A percentile compares a stretch with the other conserved stretches of the same genome.
Evolutionary conservation across 2,113 vertebrate species (phyloP).

Genomic region (Lucifuga dentata): DNA sequence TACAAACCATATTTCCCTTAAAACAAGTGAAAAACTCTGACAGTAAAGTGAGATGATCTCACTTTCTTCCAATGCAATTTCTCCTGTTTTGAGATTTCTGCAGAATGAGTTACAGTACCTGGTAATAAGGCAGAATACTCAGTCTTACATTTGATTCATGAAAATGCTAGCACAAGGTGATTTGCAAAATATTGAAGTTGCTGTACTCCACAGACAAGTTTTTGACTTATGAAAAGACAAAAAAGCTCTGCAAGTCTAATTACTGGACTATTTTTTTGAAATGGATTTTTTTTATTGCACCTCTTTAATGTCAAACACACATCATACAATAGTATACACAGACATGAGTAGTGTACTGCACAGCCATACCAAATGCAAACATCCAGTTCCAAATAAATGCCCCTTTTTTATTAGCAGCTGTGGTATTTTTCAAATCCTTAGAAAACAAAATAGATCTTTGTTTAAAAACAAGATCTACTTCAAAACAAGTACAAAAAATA

Average conservation of each 20-base stretch:
- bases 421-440: too few species aligned
- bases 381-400: too few species aligned
- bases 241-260: constrained; percentile 10
- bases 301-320: too few species aligned
- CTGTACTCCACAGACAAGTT: not conserved
- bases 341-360: too few species aligned
- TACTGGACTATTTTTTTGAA: not conserved
- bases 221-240: too few species aligned
- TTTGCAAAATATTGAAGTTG: not conserved
- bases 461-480: too few species aligned
- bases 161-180: constrained; percentile 7
- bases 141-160: not conserved
- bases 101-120: not conserved
- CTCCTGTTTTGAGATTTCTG: not conserved
- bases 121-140: constrained; percentile 10
- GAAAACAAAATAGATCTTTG: too few species aligned
- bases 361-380: too few species aligned
- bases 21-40: constrained; percentile 32
- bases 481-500: too few species aligned
- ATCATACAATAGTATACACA: too few species aligned
- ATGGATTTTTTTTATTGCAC: not conserved
- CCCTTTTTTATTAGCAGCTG: too few species aligned
- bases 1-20: constrained; percentile 35
- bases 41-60: constrained; percentile 15
- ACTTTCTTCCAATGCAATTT: constrained; percentile 7